Evolutionary conservation across 2,888 invertebrate species (phyloP).

Genomic region (Pharmacophagus antenor): DNA sequence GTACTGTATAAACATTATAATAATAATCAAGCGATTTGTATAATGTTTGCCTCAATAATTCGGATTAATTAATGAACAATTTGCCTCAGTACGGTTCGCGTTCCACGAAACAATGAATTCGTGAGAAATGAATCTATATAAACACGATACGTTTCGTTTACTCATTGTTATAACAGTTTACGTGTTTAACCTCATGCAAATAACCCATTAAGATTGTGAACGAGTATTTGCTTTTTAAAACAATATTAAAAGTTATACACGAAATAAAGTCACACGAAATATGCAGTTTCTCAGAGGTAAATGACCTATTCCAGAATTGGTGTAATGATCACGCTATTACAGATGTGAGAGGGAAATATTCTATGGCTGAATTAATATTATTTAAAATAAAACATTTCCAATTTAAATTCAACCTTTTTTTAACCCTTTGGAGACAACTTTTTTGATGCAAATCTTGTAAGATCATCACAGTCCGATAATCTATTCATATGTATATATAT

Average conservation of each 20-base stretch:
- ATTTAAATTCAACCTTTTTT: too few species aligned
- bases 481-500: too few species aligned
- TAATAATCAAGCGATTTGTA: too few species aligned
- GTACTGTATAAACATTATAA: too few species aligned
- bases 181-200: not conserved
- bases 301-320: not conserved
- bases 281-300: not conserved
- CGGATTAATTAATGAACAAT: not conserved
- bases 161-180: not conserved
- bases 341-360: too few species aligned
- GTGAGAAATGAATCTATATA: not conserved
- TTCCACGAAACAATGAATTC: not conserved
- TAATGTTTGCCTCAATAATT: not conserved
- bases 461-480: too few species aligned
- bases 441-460: too few species aligned
- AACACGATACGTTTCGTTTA: not conserved
- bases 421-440: too few species aligned
- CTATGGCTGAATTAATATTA: too few species aligned
- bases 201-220: not conserved
- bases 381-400: too few species aligned
- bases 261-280: not conserved
- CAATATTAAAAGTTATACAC: not conserved
- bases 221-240: not conserved
- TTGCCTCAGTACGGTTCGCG: not conserved
- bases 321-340: not conserved